phyloP scores from a whole-genome alignment of 2,888 invertebrate genomes.

The Heliconius charithonia region DNA sequence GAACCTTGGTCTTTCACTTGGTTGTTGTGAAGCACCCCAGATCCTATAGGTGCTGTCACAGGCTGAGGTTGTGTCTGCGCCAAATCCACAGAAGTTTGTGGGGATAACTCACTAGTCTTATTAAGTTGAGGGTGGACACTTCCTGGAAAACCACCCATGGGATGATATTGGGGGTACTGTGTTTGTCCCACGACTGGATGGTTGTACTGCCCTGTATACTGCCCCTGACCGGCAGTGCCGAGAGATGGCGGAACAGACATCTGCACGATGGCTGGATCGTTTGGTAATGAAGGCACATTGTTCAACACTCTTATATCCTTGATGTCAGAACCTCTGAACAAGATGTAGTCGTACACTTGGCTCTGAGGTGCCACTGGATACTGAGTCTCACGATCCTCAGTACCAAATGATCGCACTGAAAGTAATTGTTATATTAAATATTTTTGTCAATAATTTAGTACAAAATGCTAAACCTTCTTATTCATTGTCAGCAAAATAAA shows the following conservation, averaged over 20 bases:
- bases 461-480: neutral
- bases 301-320: constrained; percentile 99
- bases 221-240: constrained; percentile 85
- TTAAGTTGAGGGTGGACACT: constrained; percentile 74
- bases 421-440: constrained; percentile 53
- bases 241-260: constrained; percentile 90
- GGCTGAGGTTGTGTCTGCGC: constrained; percentile 63
- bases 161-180: constrained; percentile 78
- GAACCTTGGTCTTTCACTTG: constrained; percentile 85
- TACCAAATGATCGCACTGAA: constrained; percentile 98
- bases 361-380: constrained; percentile 98
- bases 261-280: constrained; percentile 99
- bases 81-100: constrained; percentile 75
- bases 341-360: constrained; percentile 99
- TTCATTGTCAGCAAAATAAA: no score
- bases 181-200: constrained; percentile 88
- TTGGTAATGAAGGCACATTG: constrained; percentile 92
- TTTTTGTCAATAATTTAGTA: neutral
- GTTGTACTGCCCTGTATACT: constrained; percentile 85
- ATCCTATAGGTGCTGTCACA: constrained; percentile 74
- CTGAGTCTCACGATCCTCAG: constrained; percentile 98
- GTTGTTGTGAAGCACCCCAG: constrained; percentile 76
- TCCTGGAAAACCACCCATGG: constrained; percentile 80
- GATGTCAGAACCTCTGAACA: constrained; percentile 99
- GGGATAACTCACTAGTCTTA: constrained; percentile 83